These are phyloP conservation scores for Brachyrhaphis roseni DNA, from an alignment of 2,797 vertebrate species.

Conservation along the genomic window DNA sequence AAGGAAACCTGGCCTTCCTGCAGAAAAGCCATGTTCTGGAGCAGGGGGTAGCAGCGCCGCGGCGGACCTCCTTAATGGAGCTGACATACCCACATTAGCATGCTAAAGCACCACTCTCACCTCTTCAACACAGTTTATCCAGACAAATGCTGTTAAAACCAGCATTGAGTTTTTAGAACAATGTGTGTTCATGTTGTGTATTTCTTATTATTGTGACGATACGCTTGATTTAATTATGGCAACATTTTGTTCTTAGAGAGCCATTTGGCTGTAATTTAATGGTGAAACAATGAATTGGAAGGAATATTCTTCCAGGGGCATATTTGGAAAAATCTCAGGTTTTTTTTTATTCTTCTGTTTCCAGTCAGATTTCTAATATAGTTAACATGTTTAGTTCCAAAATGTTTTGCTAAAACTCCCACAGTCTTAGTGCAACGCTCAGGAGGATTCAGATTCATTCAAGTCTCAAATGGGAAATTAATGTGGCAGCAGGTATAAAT, in stretches of 20 bases:
- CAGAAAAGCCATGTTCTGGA: constrained; percentile 58
- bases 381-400: background rate
- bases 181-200: background rate
- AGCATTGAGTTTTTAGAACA: background rate
- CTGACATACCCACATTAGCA: constrained; percentile 64
- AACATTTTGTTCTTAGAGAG: background rate
- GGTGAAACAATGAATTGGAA: background rate
- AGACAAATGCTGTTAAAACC: background rate
- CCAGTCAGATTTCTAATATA: background rate
- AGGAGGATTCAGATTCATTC: no score
- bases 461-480: no score
- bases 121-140: background rate
- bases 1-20: constrained; percentile 51
- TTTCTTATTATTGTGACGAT: background rate
- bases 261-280: background rate
- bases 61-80: constrained; percentile 48
- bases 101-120: constrained; percentile 32
- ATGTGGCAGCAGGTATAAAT: no score
- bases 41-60: constrained; percentile 17
- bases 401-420: background rate
- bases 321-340: background rate
- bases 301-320: background rate
- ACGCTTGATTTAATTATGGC: background rate
- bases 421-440: no score
- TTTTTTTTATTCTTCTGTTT: background rate